phyloP scores from a whole-genome alignment of 2,113 vertebrate genomes.

The Meleagris gallopavo region DNA sequence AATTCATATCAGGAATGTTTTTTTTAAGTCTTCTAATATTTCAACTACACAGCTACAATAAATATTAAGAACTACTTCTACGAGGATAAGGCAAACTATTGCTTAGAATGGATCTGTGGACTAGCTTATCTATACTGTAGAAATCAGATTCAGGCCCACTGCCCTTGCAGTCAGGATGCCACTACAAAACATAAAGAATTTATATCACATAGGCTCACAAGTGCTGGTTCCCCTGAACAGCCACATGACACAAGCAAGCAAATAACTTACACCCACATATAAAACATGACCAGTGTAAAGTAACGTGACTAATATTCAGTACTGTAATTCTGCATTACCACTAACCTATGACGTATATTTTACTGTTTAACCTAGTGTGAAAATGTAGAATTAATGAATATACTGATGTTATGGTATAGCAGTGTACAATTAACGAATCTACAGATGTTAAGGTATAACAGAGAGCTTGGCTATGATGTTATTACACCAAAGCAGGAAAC shows the following conservation, averaged over 20 bases:
- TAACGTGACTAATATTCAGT: not conserved
- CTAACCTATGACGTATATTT: not conserved
- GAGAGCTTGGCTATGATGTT: too few species aligned
- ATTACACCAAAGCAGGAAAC: too few species aligned
- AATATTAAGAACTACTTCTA: not conserved
- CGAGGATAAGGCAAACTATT: not conserved
- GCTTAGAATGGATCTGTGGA: not conserved
- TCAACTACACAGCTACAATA: not conserved
- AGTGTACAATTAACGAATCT: too few species aligned
- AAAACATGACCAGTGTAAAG: not conserved
- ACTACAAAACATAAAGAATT: not conserved
- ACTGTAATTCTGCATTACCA: not conserved
- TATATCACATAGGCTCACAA: not conserved
- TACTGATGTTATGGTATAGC: too few species aligned
- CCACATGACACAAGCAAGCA: accelerated
- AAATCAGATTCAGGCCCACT: not conserved
- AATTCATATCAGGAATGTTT: too few species aligned
- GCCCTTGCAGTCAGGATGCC: not conserved
- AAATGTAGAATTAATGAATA: too few species aligned
- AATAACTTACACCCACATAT: not conserved
- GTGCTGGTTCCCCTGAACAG: not conserved
- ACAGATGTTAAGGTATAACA: too few species aligned
- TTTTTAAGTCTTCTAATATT: not conserved
- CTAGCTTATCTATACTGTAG: not conserved
- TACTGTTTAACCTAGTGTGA: not conserved